These are phyloP conservation scores for Brachionus manjavacas DNA, from an alignment of 1,140 invertebrate genomes.

Conservation along the genomic window DNA sequence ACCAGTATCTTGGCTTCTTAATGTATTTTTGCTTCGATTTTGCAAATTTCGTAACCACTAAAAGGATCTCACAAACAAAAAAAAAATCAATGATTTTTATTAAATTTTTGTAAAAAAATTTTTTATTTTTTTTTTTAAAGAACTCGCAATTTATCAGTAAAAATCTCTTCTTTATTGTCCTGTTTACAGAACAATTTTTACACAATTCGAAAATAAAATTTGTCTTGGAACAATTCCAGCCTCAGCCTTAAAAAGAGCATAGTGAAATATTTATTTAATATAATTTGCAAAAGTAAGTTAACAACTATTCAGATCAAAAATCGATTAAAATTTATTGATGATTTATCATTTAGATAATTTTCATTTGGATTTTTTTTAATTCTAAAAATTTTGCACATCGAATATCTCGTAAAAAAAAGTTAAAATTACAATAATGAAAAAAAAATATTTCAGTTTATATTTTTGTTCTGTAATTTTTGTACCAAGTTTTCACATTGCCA, in stretches of 20 bases:
- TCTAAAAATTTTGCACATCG: neutral
- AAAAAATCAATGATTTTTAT: too few species aligned
- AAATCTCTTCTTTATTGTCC: neutral
- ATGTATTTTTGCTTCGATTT: too few species aligned
- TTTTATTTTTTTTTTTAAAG: neutral
- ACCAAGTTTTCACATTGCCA: neutral
- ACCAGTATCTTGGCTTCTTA: neutral
- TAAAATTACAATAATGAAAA: neutral
- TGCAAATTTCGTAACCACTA: neutral
- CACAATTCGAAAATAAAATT: neutral
- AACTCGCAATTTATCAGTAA: neutral
- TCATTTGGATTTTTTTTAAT: neutral
- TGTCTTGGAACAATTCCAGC: neutral
- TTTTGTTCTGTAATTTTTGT: neutral
- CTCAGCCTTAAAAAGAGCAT: neutral
- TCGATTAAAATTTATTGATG: neutral
- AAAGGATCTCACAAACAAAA: neutral
- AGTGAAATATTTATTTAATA: neutral
- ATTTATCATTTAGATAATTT: neutral
- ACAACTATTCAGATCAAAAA: neutral
- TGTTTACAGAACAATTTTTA: neutral
- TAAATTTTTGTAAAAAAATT: too few species aligned
- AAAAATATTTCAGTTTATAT: neutral
- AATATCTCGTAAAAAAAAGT: neutral
- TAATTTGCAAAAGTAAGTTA: neutral